A percentile compares a stretch with the other conserved stretches of the same genome.
phyloP scores from a whole-genome alignment of 2,888 invertebrate genomes.

The Conus canariensis region DNA sequence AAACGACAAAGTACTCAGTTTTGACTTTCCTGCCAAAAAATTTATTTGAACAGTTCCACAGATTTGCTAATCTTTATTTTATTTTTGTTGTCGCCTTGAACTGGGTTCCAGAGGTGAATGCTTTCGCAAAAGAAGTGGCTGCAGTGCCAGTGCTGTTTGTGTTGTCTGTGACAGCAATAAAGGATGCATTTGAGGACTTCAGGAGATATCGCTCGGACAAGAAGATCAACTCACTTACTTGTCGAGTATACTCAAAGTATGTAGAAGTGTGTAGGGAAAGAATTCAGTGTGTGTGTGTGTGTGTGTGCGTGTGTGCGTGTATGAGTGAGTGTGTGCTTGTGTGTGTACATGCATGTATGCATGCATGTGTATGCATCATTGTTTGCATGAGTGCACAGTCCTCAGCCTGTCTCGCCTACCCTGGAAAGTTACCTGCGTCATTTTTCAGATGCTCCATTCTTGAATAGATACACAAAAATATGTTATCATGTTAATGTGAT shows the following conservation, averaged over 20 bases:
- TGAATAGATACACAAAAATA: background rate
- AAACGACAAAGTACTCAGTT: slow-evolving; percentile 88
- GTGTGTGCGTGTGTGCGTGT: background rate
- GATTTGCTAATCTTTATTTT: slow-evolving; percentile 98
- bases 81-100: slow-evolving; percentile 96
- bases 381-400: background rate
- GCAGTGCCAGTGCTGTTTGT: slow-evolving; percentile 97
- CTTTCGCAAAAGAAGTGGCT: slow-evolving; percentile 96
- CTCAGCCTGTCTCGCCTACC: background rate
- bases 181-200: slow-evolving; percentile 96
- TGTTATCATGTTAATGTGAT: background rate
- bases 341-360: background rate
- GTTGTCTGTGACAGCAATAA: slow-evolving; percentile 94
- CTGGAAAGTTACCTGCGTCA: too few species aligned
- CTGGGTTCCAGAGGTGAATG: slow-evolving; percentile 92
- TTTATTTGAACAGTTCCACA: slow-evolving; percentile 97
- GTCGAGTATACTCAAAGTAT: slow-evolving; percentile 94
- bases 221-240: slow-evolving; percentile 94
- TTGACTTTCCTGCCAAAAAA: slow-evolving; percentile 97
- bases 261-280: slow-evolving; percentile 66
- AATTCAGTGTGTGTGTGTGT: background rate
- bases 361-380: background rate
- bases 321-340: background rate
- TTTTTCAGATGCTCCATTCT: background rate
- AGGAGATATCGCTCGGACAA: slow-evolving; percentile 93